Evolutionary conservation across 2,888 invertebrate species (phyloP).

Genomic region (Gastracanthus pulcherrimus): DNA sequence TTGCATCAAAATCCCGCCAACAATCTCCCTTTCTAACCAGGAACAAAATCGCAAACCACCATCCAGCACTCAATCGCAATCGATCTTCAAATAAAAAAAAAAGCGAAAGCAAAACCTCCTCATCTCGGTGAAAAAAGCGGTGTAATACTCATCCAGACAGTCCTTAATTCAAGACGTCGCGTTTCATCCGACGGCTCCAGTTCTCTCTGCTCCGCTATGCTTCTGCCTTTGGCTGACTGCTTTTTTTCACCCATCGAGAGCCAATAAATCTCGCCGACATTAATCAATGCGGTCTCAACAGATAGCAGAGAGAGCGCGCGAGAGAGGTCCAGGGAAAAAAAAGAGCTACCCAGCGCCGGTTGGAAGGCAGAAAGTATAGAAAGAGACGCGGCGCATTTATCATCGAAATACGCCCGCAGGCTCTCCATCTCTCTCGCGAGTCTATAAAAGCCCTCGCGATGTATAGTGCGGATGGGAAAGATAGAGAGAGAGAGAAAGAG

Average conservation of each 20-base stretch:
- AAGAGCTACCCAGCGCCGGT: background rate
- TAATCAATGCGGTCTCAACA: slow-evolving; percentile 52
- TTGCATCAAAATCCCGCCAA: no score
- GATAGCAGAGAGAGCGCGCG: slow-evolving; percentile 12
- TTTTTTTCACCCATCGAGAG: slow-evolving; percentile 33
- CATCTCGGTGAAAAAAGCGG: background rate
- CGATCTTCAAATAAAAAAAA: background rate
- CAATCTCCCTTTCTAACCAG: no score
- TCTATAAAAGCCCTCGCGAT: slow-evolving; percentile 28
- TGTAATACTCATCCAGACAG: background rate
- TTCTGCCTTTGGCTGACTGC: background rate
- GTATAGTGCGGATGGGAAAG: background rate
- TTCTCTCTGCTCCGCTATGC: no score
- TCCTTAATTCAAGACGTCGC: slow-evolving; percentile 42
- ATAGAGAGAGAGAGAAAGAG: background rate
- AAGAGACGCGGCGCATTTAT: slow-evolving; percentile 36
- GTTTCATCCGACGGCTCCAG: slow-evolving; percentile 1
- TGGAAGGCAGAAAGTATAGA: background rate
- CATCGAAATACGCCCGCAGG: slow-evolving; percentile 21
- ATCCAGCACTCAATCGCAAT: no score
- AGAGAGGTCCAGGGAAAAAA: background rate
- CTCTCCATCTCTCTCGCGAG: background rate
- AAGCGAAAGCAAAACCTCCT: background rate
- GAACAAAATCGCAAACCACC: no score
- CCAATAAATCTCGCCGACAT: slow-evolving; percentile 50